Evolutionary conservation across 2,797 vertebrate species (phyloP), one percentile per base, ranked within the genome.

Genomic region (Sarcophilus harrisii): DNA sequence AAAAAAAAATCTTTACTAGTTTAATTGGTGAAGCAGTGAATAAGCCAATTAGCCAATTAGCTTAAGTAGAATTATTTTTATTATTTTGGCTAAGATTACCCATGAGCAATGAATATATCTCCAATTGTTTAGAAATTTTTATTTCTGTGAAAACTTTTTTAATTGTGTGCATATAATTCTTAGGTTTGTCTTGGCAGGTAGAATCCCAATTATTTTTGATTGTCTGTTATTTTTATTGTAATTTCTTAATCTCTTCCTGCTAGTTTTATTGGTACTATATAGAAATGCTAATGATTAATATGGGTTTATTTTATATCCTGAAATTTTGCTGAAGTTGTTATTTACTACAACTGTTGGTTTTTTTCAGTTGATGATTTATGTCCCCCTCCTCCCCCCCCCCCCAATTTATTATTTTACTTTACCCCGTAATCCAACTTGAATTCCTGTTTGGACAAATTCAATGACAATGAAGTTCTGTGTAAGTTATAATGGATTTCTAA

Each of bases 351-450:
- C 62, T 73, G 18, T 10, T 55, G 8, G 5, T 2, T 73, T 81
- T 30, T 73, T 38, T 38, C 4, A 81, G n/a, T 45, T 45, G 38
- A 66, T 81, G 38, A 18, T 81, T n/a, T 81, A 81, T 52, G 52
- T 52, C 4, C 4, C 52, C 52, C 4, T 52, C n/a, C 38, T 38
- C 38, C 38, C 38, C 1, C 49, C 5, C 52, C 6, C 4, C 3
- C 3, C 5, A 21, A 96, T 45, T 57, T 90, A 97, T 95, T 94
- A 94, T 94, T 97, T 96, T 94, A 0, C 89, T 96, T 92, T 94
- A 55, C 92, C 92, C 8, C 93, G 92, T 97, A 95, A 95, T 93
- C 93, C 93, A 94, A 96, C 90, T 97, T 95, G 94, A 97, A 93
- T 52, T 52, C 57, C 55, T 73, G 94, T 94, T 93, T 91, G 94